Evolutionary conservation across 2,113 vertebrate species (phyloP), one percentile per base, ranked within the genome.

Genomic region (Callocephalon fimbriatum): DNA sequence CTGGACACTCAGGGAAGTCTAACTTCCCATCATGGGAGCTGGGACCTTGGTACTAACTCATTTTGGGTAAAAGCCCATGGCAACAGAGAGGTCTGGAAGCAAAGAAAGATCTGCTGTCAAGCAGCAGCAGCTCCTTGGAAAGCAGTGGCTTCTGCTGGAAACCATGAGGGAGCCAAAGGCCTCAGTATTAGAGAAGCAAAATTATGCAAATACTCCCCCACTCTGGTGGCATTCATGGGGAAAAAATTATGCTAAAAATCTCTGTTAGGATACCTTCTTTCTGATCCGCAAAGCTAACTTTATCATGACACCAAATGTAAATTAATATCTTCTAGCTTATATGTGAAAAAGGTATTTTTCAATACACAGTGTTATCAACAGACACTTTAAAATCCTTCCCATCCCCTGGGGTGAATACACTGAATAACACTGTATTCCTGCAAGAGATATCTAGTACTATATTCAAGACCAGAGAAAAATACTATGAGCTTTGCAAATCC

Each of bases 221-320:
- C 42, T 86, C 47, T 0, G 0, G 23, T 31, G 42, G 32, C 37
- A 29, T 37, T 84, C 68, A 6, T 22, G 19, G 22, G 32, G 88
- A 86, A 65, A 14, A 56, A 74, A 44, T 15, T 37, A 88, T 81
- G 67, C 44, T 80, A 84, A 90, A 80, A 58, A 56, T 63, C 67
- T 82, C 84, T 61, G 84, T 75, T 66, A 87, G 68, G 45, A 85
- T 66, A 81, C 63, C 48, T 86, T 61, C 70, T 42, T 86, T 73
- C 48, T 9, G 2, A 91, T 35, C 48, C 0, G 0, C 76, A 81
- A 91, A 95, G 21, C n/a, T 79, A 91, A 81, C 86, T 86, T 89
- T 91, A 81, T 74, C 50, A 72, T 89, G 79, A 92, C 80, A 89
- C 76, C 21, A 86, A 84, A 91, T 78, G 73, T 86, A 88, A 92